Evolutionary conservation across 1,140 invertebrate species (phyloP).

Genomic region (Thaumetopoea pityocampa): DNA sequence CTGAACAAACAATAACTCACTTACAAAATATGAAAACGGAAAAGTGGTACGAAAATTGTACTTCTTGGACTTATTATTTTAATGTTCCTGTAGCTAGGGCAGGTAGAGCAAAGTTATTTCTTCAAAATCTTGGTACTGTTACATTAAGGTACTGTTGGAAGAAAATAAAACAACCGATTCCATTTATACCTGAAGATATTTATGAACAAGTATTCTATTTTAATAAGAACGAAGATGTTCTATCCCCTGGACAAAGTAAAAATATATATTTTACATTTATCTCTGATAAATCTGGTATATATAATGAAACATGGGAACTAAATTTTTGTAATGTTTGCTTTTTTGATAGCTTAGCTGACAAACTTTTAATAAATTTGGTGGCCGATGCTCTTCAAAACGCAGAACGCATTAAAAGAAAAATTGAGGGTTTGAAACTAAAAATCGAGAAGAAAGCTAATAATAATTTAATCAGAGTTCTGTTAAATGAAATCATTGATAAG

Average conservation of each 20-base stretch:
- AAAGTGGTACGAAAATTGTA: slow-evolving; percentile 39
- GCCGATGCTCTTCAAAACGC: slow-evolving; percentile 50
- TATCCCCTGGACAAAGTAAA: slow-evolving; percentile 52
- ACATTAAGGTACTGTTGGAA: slow-evolving; percentile 62
- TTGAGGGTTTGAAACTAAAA: slow-evolving; percentile 31
- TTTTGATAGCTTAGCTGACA: slow-evolving; percentile 38
- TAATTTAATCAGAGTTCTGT: slow-evolving; percentile 28
- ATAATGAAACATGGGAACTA: slow-evolving; percentile 53
- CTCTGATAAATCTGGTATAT: slow-evolving; percentile 43
- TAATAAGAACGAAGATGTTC: slow-evolving; percentile 61
- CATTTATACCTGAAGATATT: slow-evolving; percentile 43
- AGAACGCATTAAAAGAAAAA: slow-evolving; percentile 27
- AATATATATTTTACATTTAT: slow-evolving; percentile 50
- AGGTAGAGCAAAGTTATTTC: slow-evolving; percentile 45
- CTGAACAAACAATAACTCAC: slow-evolving; percentile 26
- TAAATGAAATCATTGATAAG: slow-evolving; percentile 34
- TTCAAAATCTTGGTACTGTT: slow-evolving; percentile 61
- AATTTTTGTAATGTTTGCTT: slow-evolving; percentile 45
- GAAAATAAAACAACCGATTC: slow-evolving; percentile 39
- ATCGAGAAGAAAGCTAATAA: slow-evolving; percentile 37
- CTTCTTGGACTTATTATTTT: slow-evolving; percentile 61
- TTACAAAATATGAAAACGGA: slow-evolving; percentile 38
- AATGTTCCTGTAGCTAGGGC: slow-evolving; percentile 44
- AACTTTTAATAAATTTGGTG: slow-evolving; percentile 37
- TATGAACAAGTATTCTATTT: slow-evolving; percentile 63